Conservation (phyloP, 2,113 vertebrate genomes). For the Chamaea fasciata region DNA sequence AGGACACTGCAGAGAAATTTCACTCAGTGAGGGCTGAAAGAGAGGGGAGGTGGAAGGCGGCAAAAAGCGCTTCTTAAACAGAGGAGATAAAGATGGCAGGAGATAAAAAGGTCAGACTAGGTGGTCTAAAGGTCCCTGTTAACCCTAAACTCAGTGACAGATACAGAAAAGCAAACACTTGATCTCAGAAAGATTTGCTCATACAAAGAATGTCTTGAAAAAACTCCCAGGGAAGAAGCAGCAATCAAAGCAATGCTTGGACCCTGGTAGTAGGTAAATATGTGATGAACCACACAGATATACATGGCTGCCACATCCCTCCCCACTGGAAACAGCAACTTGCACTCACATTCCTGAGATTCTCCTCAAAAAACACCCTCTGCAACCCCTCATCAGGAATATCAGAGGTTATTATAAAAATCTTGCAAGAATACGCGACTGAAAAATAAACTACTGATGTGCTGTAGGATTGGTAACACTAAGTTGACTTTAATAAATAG, state of each 20-base stretch:
- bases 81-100: background rate
- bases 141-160: background rate
- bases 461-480: background rate
- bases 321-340: background rate
- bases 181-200: conserved; percentile 3
- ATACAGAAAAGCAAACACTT: conserved; percentile 40
- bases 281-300: background rate
- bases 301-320: background rate
- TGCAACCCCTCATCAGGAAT: background rate
- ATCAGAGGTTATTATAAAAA: background rate
- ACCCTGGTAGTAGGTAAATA: background rate
- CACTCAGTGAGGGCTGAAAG: background rate
- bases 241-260: background rate
- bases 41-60: background rate
- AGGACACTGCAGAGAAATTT: background rate
- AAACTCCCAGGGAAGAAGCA: background rate
- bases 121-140: conserved; percentile 29
- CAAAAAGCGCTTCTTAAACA: background rate
- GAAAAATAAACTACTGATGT: background rate
- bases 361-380: background rate
- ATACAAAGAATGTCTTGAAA: background rate
- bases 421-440: background rate
- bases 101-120: conserved; percentile 37
- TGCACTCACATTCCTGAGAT: background rate
- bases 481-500: conserved; percentile 34